Base-by-base conservation (phyloP, 2,113 vertebrate genomes). In the Callipepla californica region DNA sequence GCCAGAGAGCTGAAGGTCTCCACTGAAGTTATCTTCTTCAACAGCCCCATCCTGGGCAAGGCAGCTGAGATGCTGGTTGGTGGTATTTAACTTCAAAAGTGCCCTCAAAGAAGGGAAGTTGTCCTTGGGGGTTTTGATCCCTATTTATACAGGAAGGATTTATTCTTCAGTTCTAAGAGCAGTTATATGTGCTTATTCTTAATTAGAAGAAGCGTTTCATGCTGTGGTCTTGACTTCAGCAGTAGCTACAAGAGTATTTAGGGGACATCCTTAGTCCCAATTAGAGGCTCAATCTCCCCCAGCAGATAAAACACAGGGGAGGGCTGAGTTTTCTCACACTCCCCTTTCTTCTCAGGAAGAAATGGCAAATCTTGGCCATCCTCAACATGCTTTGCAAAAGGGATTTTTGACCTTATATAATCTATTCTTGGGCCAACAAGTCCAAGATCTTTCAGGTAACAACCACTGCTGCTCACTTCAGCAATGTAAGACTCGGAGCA, bases 11-110 rank as follows among this genome's bases (percentile, higher is more conserved):
- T 59, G 30, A 36, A 34, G 20, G 30, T 38, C 44, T 75, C 36
- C 6, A 28, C 11, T 0, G 2, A n/a, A 22, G 8, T 2, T 2
- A 47, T 38, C 22, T 34, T 63, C 57, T 23, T 3, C 1, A 62
- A 38, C 1, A 1, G 18, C 61, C 48, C 40, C 19, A 45, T 51
- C n/a, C n/a, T 20, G 23, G 63, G 80, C 32, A 42, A 48, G 28
- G 28, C 16, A 69, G 28, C 65, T 2, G 2, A 75, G 26, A 68
- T 13, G 14, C 21, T 69, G 62, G 18, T 44, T 65, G 14, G 28
- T 65, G 40, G 14, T 21, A 13, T 50, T 80, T 45, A 63, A 81
- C 57, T 44, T 51, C 44, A 44, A 28, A 92, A 53, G 28, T 32
- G 53, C 53, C 30, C 53, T 55, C 53, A 55, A 55, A 18, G 26